Conservation (phyloP, 1,140 invertebrate genomes). For the Samia ricini region DNA sequence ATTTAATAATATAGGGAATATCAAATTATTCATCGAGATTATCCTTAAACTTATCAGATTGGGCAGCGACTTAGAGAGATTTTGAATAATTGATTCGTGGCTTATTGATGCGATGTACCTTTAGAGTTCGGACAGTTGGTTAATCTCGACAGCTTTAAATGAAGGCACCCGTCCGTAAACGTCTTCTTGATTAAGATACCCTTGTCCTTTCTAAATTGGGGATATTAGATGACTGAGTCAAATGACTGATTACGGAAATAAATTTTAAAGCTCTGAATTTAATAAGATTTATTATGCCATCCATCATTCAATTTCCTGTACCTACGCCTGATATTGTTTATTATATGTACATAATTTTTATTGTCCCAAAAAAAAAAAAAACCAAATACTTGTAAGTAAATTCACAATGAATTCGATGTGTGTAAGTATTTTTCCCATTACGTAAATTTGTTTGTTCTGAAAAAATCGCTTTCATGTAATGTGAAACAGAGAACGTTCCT, state of each 20-base stretch:
- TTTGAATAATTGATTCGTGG: constrained; percentile 24
- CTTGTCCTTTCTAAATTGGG: neutral
- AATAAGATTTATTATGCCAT: neutral
- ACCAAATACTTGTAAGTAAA: too few species aligned
- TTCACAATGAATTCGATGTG: too few species aligned
- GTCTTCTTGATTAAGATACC: neutral
- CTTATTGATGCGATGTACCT: constrained; percentile 18
- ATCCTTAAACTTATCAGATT: constrained; percentile 22
- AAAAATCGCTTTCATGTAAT: too few species aligned
- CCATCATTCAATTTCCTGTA: neutral
- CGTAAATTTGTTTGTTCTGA: too few species aligned
- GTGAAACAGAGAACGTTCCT: too few species aligned
- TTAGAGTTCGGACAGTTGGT: constrained; percentile 18
- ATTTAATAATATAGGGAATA: neutral
- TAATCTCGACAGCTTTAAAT: constrained; percentile 14
- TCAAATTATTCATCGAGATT: constrained; percentile 29
- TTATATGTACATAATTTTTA: too few species aligned
- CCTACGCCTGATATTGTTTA: too few species aligned
- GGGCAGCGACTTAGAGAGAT: constrained; percentile 7
- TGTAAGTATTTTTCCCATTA: too few species aligned
- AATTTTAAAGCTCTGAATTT: neutral
- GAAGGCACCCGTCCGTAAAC: neutral
- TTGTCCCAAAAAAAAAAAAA: too few species aligned
- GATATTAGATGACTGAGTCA: neutral
- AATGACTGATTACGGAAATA: neutral